Conservation (phyloP, 2,113 vertebrate genomes). For the Daubentonia madagascariensis region DNA sequence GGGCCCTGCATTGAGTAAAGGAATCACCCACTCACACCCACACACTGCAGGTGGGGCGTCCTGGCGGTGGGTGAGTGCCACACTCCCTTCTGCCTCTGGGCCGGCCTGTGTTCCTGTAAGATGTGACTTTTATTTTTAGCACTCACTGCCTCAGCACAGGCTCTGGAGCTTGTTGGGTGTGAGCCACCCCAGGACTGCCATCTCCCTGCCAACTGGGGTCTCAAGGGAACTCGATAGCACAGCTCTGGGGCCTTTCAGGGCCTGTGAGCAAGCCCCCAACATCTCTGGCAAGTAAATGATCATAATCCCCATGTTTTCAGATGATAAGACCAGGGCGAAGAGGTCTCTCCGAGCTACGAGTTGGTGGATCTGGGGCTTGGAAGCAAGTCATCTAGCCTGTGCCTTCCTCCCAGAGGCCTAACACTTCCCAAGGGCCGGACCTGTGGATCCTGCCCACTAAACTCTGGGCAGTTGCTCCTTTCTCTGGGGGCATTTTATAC, state of each 20-base stretch:
- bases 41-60: background rate
- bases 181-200: background rate
- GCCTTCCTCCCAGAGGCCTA: background rate
- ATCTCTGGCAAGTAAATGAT: background rate
- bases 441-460: background rate
- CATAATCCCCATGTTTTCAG: background rate
- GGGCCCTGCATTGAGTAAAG: background rate
- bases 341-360: background rate
- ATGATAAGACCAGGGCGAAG: background rate
- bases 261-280: background rate
- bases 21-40: background rate
- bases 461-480: background rate
- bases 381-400: background rate
- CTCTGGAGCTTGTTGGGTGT: background rate
- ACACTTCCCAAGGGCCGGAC: background rate
- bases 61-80: background rate
- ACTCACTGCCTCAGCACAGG: background rate
- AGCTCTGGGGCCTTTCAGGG: background rate
- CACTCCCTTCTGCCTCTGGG: background rate
- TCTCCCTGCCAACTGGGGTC: background rate
- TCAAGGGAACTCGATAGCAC: background rate
- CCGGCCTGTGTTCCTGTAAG: background rate
- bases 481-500: background rate
- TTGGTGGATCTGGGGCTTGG: background rate
- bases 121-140: conserved; percentile 58